Percentiles rank a stretch among this genome's conserved stretches.
These are phyloP conservation scores for Patella depressa DNA, from an alignment of 2,888 invertebrate species.

Conservation along the genomic window DNA sequence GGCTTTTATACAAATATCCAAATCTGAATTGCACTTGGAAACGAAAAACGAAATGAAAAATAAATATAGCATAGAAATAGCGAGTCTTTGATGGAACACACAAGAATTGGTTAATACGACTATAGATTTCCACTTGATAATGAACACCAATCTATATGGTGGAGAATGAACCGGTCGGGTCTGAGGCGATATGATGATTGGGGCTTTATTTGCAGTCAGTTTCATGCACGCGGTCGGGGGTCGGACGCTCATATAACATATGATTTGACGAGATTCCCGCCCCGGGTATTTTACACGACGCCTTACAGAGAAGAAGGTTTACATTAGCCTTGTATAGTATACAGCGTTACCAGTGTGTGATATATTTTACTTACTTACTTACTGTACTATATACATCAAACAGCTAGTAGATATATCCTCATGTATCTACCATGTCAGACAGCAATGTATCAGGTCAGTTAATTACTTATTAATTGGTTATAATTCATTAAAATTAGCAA, in stretches of 20 bases:
- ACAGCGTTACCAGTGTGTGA: too few species aligned
- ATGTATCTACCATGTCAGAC: constrained; percentile 6
- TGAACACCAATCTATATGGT: neutral
- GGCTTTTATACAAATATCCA: constrained; percentile 1
- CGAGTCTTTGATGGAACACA: neutral
- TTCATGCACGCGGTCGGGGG: constrained; percentile 13
- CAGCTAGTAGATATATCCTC: neutral
- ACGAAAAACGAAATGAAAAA: constrained; percentile 12
- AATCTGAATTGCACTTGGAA: constrained; percentile 7
- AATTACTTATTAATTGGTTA: neutral
- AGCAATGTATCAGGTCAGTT: constrained; percentile 7
- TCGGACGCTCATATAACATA: constrained; percentile 10
- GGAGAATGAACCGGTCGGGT: neutral
- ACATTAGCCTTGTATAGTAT: constrained; percentile 1
- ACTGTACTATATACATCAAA: constrained; percentile 1
- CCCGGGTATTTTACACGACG: constrained; percentile 8
- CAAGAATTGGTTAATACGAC: neutral
- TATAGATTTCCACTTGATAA: neutral
- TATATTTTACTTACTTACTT: too few species aligned
- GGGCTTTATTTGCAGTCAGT: constrained; percentile 12
- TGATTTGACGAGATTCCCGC: constrained; percentile 12
- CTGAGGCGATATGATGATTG: constrained; percentile 10
- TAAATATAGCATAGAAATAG: constrained; percentile 9
- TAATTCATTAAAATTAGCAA: too few species aligned
- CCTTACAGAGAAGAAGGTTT: constrained; percentile 9